Base-by-base conservation (phyloP, 1,140 invertebrate species). In the Drosophila teissieri region DNA sequence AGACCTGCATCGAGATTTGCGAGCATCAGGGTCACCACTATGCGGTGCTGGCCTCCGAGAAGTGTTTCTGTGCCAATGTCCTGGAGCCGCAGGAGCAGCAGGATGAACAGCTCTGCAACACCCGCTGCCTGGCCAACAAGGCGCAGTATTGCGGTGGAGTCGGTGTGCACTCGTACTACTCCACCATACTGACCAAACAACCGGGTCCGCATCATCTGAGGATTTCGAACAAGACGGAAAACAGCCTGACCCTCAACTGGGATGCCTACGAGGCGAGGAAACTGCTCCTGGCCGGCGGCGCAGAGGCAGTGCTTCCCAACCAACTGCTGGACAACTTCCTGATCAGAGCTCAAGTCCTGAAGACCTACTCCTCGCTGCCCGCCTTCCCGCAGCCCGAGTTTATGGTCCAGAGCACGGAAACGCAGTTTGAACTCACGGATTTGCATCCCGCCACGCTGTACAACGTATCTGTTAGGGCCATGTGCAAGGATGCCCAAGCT, bases 381-480 rank as follows among this genome's bases (percentile, higher is more conserved):
- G 60, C 80, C 10, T 90, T 91, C 3, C 58, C 60, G 1, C 88
- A 84, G 27, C 82, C 80, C 0, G 85, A 92, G 77, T 94, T 94
- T 92, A 91, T 92, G 52, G 92, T 94, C 2, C 91, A 93, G 36
- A 94, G 93, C 74, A 91, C 81, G 6, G 94, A 93, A 44, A 85
- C 92, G 1, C 80, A 92, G 14, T 92, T 93, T 12, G 93, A 94
- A 56, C 77, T 96, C 1, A 93, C 93, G 52, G 95, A 94, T 68
- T 91, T 97, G 3, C 94, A 95, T 55, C 95, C 96, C 1, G 96
- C 95, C 7, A 96, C 95, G 1, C 92, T 93, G 14, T 97, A 97
- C 80, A 95, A 95, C 57, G 93, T 97, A 10, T 94, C 94, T 36
- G 93, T 97, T 1, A 92, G 93, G 27, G 96, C 96, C 1, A 92